Percentiles rank a stretch among this genome's conserved stretches.
phyloP scores from a whole-genome alignment of 2,113 vertebrate genomes.

The Stigmatopora nigra region DNA sequence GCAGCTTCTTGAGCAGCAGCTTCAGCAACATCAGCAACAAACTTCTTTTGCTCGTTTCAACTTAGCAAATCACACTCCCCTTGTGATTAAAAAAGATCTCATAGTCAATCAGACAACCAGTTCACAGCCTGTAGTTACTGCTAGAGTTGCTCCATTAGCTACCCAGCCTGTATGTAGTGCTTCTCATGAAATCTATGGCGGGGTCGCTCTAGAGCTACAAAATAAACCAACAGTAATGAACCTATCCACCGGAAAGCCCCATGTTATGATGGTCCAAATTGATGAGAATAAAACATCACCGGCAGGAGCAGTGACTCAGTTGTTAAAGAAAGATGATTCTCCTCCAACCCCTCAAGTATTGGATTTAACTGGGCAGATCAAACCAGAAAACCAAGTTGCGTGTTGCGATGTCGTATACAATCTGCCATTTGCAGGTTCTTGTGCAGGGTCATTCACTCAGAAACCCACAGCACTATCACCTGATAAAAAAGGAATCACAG shows the following conservation, averaged over 20 bases:
- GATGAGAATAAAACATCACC: slow-evolving; percentile 73
- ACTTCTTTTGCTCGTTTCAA: slow-evolving; percentile 85
- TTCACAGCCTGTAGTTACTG: slow-evolving; percentile 65
- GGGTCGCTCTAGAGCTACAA: slow-evolving; percentile 79
- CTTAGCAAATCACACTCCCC: slow-evolving; percentile 78
- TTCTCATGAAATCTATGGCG: slow-evolving; percentile 73
- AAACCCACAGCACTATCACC: slow-evolving; percentile 70
- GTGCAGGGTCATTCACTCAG: slow-evolving; percentile 80
- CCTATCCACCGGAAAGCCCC: slow-evolving; percentile 77
- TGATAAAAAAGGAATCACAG: slow-evolving; percentile 66
- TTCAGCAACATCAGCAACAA: slow-evolving; percentile 75
- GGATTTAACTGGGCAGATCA: slow-evolving; percentile 85
- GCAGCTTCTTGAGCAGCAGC: slow-evolving; percentile 73
- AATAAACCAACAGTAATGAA: slow-evolving; percentile 76
- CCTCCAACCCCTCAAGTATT: slow-evolving; percentile 71
- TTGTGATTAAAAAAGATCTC: slow-evolving; percentile 81
- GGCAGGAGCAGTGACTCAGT: slow-evolving; percentile 76
- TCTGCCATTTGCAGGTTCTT: slow-evolving; percentile 88
- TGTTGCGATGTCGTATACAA: slow-evolving; percentile 98
- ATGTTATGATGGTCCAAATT: slow-evolving; percentile 92
- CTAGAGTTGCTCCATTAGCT: slow-evolving; percentile 60
- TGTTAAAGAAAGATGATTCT: slow-evolving; percentile 79
- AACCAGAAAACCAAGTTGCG: slow-evolving; percentile 86
- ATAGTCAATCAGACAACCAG: slow-evolving; percentile 75
- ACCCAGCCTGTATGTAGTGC: slow-evolving; percentile 48